Conservation (phyloP, 2,113 vertebrate species). For the Ceyx margarethae region DNA sequence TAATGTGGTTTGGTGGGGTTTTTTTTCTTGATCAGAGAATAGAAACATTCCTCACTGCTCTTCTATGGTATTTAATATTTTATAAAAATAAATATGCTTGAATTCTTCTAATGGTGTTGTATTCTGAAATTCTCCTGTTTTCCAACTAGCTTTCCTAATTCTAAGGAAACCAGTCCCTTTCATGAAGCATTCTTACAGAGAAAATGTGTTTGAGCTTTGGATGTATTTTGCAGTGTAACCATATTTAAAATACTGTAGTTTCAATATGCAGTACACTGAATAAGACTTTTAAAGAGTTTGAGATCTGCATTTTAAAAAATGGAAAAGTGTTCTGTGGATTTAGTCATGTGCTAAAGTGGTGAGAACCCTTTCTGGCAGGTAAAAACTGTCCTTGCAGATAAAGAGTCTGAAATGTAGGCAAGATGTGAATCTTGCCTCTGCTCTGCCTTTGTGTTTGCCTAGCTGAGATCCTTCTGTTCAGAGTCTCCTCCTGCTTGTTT, state of each 20-base stretch:
- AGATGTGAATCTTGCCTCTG: not conserved
- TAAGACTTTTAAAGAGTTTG: not conserved
- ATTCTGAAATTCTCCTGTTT: not conserved
- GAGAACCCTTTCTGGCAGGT: not conserved
- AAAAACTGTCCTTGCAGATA: not conserved
- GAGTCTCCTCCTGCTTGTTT: not conserved
- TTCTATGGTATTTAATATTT: not conserved
- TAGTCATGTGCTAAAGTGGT: not conserved
- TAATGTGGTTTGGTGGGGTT: not conserved
- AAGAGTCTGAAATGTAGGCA: not conserved
- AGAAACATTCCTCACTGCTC: not conserved
- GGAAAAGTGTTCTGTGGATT: not conserved
- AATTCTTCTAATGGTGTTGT: not conserved
- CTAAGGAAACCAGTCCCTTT: not conserved
- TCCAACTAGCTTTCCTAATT: not conserved
- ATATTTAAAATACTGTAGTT: not conserved
- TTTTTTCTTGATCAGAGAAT: not conserved
- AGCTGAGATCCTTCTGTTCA: not conserved
- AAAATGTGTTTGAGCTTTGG: not conserved
- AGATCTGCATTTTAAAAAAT: not conserved
- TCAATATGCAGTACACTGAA: not conserved
- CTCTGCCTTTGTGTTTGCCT: not conserved
- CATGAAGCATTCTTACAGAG: not conserved
- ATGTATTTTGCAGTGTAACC: not conserved
- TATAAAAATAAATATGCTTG: not conserved